Evolutionary conservation across 2,797 vertebrate genomes (phyloP).

Genomic region (Cynopterus sphinx): DNA sequence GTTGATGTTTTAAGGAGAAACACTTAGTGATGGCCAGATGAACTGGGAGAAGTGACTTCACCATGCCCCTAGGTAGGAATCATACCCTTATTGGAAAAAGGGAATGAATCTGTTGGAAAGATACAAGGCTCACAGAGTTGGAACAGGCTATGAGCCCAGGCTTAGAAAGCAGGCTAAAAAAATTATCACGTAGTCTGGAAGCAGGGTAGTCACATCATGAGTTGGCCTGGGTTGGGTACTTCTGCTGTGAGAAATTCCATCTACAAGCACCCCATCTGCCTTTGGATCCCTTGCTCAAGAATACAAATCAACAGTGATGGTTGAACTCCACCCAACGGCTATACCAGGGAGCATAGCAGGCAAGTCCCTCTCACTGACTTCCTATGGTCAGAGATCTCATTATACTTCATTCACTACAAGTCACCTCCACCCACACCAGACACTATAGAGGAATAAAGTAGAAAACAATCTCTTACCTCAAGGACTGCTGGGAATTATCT

Average conservation of each 20-base stretch:
- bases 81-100: not conserved
- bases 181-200: not conserved
- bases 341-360: not conserved
- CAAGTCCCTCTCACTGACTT: not conserved
- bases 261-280: not conserved
- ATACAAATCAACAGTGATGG: not conserved
- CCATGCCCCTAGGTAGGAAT: not conserved
- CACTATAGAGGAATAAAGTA: not conserved
- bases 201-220: rapidly evolving
- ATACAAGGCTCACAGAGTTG: not conserved
- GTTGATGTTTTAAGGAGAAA: not conserved
- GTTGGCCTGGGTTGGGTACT: not conserved
- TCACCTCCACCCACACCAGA: not conserved
- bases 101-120: not conserved
- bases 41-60: not conserved
- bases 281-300: not conserved
- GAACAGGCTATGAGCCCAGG: not conserved
- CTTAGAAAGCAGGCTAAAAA: not conserved
- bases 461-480: not conserved
- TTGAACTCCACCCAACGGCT: too few species aligned
- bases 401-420: not conserved
- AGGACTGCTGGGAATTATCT: not conserved
- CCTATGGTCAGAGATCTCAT: not conserved
- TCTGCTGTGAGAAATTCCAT: not conserved
- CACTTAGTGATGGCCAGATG: rapidly evolving